These are phyloP conservation scores for Axea sp. DNA, from an alignment of 2,888 invertebrate species.

Conservation along the genomic window DNA sequence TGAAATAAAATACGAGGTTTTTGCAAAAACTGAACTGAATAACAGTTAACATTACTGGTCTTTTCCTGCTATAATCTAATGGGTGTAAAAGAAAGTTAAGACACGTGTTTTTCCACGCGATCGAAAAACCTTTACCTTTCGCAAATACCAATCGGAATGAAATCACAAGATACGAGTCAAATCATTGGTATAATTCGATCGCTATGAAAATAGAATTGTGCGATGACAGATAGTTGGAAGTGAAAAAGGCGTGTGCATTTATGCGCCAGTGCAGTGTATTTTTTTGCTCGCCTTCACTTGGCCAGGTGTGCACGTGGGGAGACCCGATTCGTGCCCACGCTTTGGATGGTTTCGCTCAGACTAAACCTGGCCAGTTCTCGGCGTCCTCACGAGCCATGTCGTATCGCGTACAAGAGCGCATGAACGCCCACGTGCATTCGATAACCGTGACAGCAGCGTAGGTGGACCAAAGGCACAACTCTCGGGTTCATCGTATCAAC, in stretches of 20 bases:
- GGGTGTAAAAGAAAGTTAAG: too few relatives aligned
- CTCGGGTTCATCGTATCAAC: conserved; percentile 47
- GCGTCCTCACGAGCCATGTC: conserved; percentile 55
- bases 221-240: conserved; percentile 47
- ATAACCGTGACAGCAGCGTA: conserved; percentile 57
- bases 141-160: too few relatives aligned
- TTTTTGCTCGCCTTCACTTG: conserved; percentile 51
- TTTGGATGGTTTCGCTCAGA: conserved; percentile 44
- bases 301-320: conserved; percentile 67
- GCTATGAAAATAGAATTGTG: conserved; percentile 38
- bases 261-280: conserved; percentile 45
- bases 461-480: conserved; percentile 52
- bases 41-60: too few relatives aligned
- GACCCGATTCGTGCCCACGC: conserved; percentile 66
- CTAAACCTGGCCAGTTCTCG: conserved; percentile 54
- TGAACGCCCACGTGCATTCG: conserved; percentile 53
- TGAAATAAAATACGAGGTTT: too few relatives aligned
- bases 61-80: too few relatives aligned
- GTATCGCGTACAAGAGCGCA: conserved; percentile 53
- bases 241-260: conserved; percentile 51
- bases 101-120: too few relatives aligned
- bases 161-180: too few relatives aligned
- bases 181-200: conserved; percentile 40
- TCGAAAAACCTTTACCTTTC: too few relatives aligned
- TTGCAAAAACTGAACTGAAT: too few relatives aligned